Evolutionary conservation across 2,888 invertebrate genomes (phyloP).

Genomic region (Thera obeliscata): DNA sequence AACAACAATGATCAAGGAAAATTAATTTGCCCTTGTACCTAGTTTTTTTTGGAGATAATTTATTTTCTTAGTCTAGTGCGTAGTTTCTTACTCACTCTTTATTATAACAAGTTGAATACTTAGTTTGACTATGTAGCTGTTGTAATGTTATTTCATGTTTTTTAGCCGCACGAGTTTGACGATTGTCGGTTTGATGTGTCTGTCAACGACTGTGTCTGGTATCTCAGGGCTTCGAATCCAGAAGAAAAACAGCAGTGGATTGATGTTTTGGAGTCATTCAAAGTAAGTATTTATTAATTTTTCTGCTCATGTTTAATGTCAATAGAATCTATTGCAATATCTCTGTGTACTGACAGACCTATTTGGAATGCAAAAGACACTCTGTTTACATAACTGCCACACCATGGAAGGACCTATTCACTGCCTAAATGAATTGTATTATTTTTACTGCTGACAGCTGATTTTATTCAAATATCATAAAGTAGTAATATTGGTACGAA

Average conservation of each 20-base stretch:
- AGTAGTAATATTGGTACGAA: no score
- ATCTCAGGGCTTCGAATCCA: conserved; percentile 93
- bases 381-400: no score
- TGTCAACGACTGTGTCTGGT: conserved; percentile 99
- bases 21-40: conserved; percentile 40
- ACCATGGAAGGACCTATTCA: no score
- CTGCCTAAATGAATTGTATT: no score
- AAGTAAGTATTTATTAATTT: conserved; percentile 82
- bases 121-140: background rate
- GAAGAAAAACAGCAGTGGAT: conserved; percentile 98
- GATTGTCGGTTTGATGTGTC: conserved; percentile 99
- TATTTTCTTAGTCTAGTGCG: conserved; percentile 39
- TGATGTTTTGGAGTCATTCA: conserved; percentile 95
- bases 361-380: no score
- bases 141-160: conserved; percentile 42
- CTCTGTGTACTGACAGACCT: no score
- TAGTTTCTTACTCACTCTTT: conserved; percentile 19
- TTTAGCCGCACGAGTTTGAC: conserved; percentile 98
- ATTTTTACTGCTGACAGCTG: no score
- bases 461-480: no score
- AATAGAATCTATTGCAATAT: no score
- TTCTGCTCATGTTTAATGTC: background rate
- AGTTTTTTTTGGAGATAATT: conserved; percentile 49
- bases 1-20: conserved; percentile 47
- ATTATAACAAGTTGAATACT: conserved; percentile 29